Percentiles rank a stretch among this genome's conserved stretches.
Conservation (phyloP, 2,888 invertebrate genomes). For the Hemithea aestivaria region DNA sequence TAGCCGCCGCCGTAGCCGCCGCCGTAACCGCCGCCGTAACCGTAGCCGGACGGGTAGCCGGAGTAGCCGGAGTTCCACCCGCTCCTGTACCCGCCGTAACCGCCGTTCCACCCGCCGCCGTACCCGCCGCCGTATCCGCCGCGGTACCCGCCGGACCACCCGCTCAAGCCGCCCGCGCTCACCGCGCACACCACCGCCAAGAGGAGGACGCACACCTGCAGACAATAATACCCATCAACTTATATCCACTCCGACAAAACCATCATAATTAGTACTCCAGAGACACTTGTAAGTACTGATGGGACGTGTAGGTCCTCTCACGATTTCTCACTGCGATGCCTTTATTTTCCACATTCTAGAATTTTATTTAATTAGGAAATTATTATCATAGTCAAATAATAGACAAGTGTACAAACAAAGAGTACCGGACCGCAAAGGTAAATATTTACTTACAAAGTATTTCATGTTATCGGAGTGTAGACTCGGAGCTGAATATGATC, state of each 20-base stretch:
- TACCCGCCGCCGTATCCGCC: slow-evolving; percentile 1
- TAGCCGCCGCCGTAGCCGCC: slow-evolving; percentile 16
- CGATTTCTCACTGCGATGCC: no score
- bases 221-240: no score
- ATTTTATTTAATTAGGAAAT: no score
- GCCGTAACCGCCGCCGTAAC: slow-evolving; percentile 11
- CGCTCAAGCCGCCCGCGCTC: slow-evolving; percentile 35
- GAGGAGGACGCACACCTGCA: slow-evolving; percentile 30
- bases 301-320: no score
- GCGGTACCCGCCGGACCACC: slow-evolving; percentile 15
- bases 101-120: slow-evolving; percentile 10
- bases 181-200: slow-evolving; percentile 38
- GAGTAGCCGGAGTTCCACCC: slow-evolving; percentile 15
- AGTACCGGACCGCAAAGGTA: no score
- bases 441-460: slow-evolving; percentile 47
- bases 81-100: no score
- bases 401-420: no score
- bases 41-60: slow-evolving; percentile 15
- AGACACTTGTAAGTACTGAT: no score
- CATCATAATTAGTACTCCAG: no score
- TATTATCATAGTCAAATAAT: no score
- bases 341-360: no score
- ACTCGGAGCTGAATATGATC: slow-evolving; percentile 29
- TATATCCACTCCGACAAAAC: no score
- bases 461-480: slow-evolving; percentile 41